Evolutionary conservation across 2,113 vertebrate species (phyloP).

Genomic region (Tragelaphus imberbis): DNA sequence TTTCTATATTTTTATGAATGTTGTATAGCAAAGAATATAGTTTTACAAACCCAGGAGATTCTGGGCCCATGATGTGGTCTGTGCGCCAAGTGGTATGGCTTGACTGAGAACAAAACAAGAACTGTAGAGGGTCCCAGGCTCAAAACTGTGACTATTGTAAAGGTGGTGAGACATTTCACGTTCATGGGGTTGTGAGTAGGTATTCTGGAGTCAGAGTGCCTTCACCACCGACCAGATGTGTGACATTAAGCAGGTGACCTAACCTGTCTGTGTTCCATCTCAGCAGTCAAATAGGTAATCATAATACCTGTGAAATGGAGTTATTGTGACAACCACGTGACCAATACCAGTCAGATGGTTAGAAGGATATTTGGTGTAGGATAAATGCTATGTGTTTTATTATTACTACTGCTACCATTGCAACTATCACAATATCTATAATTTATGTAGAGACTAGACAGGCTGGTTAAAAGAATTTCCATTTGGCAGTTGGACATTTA

Average conservation of each 20-base stretch:
- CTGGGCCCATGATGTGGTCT: neutral
- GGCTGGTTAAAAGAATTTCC: neutral
- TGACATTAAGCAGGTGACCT: neutral
- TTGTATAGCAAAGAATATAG: neutral
- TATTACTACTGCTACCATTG: neutral
- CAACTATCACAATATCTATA: neutral
- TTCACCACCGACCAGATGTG: neutral
- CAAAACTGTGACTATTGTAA: neutral
- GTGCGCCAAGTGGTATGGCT: neutral
- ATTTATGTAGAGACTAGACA: neutral
- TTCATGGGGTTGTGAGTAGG: neutral
- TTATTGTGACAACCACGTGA: neutral
- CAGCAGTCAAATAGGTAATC: neutral
- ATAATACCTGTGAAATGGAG: neutral
- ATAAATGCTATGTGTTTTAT: neutral
- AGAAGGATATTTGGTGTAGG: neutral
- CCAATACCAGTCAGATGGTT: neutral
- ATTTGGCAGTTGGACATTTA: neutral
- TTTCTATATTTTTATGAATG: neutral
- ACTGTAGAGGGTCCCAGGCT: neutral
- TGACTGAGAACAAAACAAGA: neutral
- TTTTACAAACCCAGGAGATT: neutral
- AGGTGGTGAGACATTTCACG: neutral
- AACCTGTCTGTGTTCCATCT: neutral
- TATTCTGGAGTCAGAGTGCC: neutral